These are phyloP conservation scores for Pristiophorus japonicus DNA, from an alignment of 2,113 vertebrate genomes.

Conservation along the genomic window DNA sequence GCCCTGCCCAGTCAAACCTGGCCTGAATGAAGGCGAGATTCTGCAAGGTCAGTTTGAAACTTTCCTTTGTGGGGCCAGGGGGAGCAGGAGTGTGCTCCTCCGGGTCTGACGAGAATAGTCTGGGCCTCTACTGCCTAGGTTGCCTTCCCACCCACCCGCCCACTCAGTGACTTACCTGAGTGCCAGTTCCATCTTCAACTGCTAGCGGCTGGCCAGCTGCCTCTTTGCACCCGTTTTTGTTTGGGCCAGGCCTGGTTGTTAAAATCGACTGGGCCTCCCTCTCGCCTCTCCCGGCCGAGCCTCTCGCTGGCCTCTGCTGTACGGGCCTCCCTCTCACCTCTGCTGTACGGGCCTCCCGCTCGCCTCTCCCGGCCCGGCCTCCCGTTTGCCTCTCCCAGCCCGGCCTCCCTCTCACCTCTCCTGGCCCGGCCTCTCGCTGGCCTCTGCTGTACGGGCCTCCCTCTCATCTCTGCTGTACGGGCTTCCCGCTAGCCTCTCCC, in stretches of 20 bases:
- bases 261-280: neutral
- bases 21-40: neutral
- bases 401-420: no score
- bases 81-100: neutral
- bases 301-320: neutral
- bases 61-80: neutral
- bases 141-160: no score
- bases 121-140: neutral
- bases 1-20: neutral
- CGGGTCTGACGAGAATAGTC: neutral
- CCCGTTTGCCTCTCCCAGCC: no score
- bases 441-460: no score
- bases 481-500: no score
- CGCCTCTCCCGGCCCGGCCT: neutral
- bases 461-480: no score
- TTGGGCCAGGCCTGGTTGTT: no score
- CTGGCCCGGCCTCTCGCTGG: no score
- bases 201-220: no score
- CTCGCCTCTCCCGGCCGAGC: neutral
- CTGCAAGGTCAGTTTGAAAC: neutral
- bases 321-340: neutral
- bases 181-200: no score
- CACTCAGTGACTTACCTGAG: no score
- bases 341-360: neutral
- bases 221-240: no score